Conservation (phyloP, 2,888 invertebrate species). For the Macrophya annulata region DNA sequence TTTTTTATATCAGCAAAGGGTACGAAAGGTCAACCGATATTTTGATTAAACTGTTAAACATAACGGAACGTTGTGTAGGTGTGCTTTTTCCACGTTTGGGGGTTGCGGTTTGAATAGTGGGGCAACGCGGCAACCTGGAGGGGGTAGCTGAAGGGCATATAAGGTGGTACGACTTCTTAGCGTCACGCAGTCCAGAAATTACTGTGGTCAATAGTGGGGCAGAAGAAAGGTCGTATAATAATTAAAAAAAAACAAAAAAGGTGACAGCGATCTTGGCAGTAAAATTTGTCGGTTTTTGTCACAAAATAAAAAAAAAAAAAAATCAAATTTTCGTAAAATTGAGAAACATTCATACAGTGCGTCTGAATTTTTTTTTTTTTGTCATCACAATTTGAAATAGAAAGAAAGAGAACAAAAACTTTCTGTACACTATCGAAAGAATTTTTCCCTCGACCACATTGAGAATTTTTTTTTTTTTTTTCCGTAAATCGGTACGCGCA, state of each 20-base stretch:
- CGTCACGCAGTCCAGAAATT: slow-evolving; percentile 74
- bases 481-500: slow-evolving; percentile 24
- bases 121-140: slow-evolving; percentile 50
- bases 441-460: background rate
- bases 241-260: background rate
- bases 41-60: slow-evolving; percentile 9
- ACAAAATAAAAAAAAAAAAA: background rate
- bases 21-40: slow-evolving; percentile 14
- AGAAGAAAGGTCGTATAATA: slow-evolving; percentile 23
- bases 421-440: background rate
- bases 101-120: slow-evolving; percentile 48
- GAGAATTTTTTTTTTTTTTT: background rate
- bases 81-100: slow-evolving; percentile 34
- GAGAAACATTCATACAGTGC: background rate
- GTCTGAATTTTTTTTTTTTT: background rate
- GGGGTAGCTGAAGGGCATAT: slow-evolving; percentile 73
- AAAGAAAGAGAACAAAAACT: too few relatives aligned
- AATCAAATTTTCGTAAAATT: background rate
- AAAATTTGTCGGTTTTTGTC: background rate
- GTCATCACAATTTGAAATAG: too few relatives aligned
- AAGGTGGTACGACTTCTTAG: slow-evolving; percentile 75
- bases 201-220: slow-evolving; percentile 53
- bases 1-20: slow-evolving; percentile 14
- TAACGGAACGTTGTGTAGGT: background rate
- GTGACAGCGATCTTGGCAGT: background rate